Evolutionary conservation across 2,113 vertebrate genomes (phyloP).

Genomic region (Amphilophus citrinellus): DNA sequence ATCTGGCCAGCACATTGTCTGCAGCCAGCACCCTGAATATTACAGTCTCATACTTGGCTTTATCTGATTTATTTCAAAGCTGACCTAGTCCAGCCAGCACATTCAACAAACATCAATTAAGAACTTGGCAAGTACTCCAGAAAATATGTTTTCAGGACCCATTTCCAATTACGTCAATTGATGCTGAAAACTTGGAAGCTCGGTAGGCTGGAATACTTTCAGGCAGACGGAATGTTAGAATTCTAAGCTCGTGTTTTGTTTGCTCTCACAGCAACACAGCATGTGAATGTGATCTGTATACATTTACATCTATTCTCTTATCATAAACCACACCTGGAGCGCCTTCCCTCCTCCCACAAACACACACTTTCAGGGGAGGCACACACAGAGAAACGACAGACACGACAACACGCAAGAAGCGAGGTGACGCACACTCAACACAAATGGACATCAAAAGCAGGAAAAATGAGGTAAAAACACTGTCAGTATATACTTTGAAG

Average conservation of each 20-base stretch:
- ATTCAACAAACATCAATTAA: conserved; percentile 32
- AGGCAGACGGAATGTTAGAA: conserved; percentile 25
- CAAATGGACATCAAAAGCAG: conserved; percentile 26
- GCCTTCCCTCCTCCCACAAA: background rate
- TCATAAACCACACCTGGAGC: conserved; percentile 55
- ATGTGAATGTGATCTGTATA: conserved; percentile 60
- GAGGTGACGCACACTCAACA: background rate
- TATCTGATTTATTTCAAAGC: conserved; percentile 7
- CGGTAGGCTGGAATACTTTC: background rate
- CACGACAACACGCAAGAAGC: background rate
- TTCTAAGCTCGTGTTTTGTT: conserved; percentile 47
- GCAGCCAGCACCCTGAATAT: conserved; percentile 35
- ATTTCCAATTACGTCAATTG: conserved; percentile 19
- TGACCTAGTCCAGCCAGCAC: conserved; percentile 18
- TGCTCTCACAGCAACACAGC: conserved; percentile 26
- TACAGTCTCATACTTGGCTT: conserved; percentile 8
- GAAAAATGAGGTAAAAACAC: background rate
- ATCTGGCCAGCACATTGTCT: conserved; percentile 43
- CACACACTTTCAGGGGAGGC: conserved; percentile 3
- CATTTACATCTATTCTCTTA: conserved; percentile 65
- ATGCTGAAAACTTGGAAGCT: conserved; percentile 48
- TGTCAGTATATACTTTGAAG: background rate
- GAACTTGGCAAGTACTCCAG: conserved; percentile 2
- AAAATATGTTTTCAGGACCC: background rate
- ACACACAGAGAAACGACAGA: background rate